Base-by-base conservation (phyloP, 2,797 vertebrate species). In the Tokudaia muenninki region DNA sequence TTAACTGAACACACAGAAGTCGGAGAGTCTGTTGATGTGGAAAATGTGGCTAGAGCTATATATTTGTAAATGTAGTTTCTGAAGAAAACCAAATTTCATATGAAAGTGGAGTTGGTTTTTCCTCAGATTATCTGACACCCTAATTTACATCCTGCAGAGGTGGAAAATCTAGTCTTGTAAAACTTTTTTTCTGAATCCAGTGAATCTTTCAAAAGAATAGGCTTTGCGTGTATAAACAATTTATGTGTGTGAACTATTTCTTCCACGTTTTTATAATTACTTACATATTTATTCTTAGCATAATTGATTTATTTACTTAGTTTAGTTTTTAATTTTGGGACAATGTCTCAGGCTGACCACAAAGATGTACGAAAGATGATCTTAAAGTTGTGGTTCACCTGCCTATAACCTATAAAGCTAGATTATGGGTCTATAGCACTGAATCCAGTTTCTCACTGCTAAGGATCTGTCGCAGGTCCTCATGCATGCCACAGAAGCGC, bases 51-150 rank as follows among this genome's bases (percentile, higher is more conserved):
- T 67, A 87, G 41, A 55, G 7, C 22, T 83, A 16, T 26, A 12
- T 63, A 9, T 63, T 2, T 63, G 5, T 57, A 59, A 96, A 34
- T 11, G 1, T 74, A 88, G 4, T 2, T 21, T 55, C n/a, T 21
- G 10, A 57, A 19, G 17, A 3, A 88, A 88, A 34, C 5, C 6
- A 61, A 92, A 80, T 9, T 14, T 72, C 67, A 34, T 8, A 37
- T 47, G 52, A 52, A 57, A 52, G 0, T 17, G 3, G 3, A 44
- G 0, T 47, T 47, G 77, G 3, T 55, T 13, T 50, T 13, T 77
- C 1, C 9, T 13, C 3, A 77, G 3, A 41, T n/a, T 82, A 13
- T 37, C 2, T 5, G 37, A 14, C 2, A 1, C 7, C 1, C 47
- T 82, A 63, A 94, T 81, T 77, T 31, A 88, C 13, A 89, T 1